Conservation (phyloP, 2,797 vertebrate genomes). For the Acanthis flammea region DNA sequence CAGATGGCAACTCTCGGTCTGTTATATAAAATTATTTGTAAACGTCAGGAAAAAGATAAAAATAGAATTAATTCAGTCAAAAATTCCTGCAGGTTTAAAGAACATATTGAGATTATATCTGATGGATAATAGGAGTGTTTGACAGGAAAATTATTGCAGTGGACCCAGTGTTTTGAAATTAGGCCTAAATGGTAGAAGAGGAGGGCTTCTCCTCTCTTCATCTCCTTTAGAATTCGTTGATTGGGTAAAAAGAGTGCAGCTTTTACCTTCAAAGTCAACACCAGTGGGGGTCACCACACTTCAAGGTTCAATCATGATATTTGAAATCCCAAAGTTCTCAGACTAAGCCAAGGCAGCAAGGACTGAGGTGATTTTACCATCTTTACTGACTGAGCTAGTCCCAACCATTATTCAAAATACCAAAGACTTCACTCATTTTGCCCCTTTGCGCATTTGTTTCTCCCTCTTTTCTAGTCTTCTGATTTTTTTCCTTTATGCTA, state of each 20-base stretch:
- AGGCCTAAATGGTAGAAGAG: background rate
- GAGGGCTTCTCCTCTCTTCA: background rate
- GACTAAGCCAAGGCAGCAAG: background rate
- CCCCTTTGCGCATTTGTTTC: background rate
- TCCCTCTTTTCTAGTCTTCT: background rate
- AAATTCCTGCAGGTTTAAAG: conserved; percentile 47
- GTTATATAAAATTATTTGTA: conserved; percentile 70
- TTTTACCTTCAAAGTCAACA: background rate
- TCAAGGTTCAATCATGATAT: background rate
- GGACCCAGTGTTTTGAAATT: background rate
- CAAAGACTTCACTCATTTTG: background rate
- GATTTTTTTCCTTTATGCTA: background rate
- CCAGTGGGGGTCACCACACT: background rate
- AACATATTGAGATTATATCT: conserved; percentile 14
- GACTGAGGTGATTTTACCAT: background rate
- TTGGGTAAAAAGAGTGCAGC: background rate
- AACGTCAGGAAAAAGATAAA: conserved; percentile 58
- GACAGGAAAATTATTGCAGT: background rate
- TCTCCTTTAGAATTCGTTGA: background rate
- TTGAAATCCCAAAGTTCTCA: background rate
- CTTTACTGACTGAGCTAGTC: background rate
- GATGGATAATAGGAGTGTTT: background rate
- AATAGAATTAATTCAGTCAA: conserved; percentile 57
- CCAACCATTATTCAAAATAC: background rate
- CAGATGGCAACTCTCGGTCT: conserved; percentile 38